These are phyloP conservation scores for Hirtodrosophila trivittata DNA, from an alignment of 2,888 invertebrate genomes.

Conservation along the genomic window DNA sequence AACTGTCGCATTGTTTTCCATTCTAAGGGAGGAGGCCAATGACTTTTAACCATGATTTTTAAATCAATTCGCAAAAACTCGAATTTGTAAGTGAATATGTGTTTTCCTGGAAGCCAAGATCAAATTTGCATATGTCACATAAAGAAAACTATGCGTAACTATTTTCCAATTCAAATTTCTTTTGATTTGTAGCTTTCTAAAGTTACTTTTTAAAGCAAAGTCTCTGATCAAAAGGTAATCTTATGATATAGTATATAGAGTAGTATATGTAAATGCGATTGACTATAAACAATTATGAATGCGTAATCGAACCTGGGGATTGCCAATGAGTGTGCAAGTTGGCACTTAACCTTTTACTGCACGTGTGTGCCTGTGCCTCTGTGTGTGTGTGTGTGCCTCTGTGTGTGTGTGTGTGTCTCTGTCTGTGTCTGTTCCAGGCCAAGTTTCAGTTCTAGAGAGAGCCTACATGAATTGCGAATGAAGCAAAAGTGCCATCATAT, in stretches of 20 bases:
- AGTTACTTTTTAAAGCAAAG: no score
- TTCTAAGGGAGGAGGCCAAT: constrained; percentile 1
- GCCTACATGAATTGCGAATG: constrained; percentile 62
- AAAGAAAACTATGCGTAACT: no score
- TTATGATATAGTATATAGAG: constrained; percentile 14
- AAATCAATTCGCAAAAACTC: not conserved
- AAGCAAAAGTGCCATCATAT: constrained; percentile 70
- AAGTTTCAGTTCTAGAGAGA: constrained; percentile 19
- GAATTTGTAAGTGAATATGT: not conserved
- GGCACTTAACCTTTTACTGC: constrained; percentile 66
- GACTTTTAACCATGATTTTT: not conserved
- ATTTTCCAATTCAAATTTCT: no score
- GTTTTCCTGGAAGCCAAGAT: no score
- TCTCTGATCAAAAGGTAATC: constrained; percentile 10
- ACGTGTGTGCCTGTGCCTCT: constrained; percentile 7
- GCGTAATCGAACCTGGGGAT: constrained; percentile 49
- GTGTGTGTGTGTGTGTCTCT: constrained; percentile 11
- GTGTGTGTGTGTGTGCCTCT: no score
- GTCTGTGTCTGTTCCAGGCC: constrained; percentile 4
- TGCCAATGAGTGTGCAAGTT: constrained; percentile 54
- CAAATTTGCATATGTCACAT: not conserved
- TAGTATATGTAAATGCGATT: constrained; percentile 29
- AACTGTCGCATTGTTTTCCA: constrained; percentile 39
- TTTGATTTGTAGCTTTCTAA: no score
- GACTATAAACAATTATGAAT: constrained; percentile 67